Conservation (phyloP, 2,888 invertebrate genomes). For the Chaitophorus viminalis region DNA sequence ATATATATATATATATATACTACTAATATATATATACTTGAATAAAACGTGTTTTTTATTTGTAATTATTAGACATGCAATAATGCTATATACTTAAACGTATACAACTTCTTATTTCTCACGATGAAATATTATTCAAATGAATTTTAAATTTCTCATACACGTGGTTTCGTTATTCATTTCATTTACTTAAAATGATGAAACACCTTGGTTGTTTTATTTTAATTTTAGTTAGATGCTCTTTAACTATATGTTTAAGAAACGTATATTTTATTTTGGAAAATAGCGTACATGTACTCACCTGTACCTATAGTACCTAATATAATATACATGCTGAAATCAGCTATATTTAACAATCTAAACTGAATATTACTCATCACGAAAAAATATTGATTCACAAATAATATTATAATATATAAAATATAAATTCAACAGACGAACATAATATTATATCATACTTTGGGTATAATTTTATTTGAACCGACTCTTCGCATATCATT, state of each 20-base stretch:
- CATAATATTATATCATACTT: too few relatives aligned
- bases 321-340: too few relatives aligned
- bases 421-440: too few relatives aligned
- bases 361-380: too few relatives aligned
- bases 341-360: too few relatives aligned
- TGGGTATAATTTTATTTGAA: too few relatives aligned
- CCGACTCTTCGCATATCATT: too few relatives aligned
- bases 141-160: background rate
- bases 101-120: conserved; percentile 3
- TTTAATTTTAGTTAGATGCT: background rate
- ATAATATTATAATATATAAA: too few relatives aligned
- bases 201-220: background rate
- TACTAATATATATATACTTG: background rate
- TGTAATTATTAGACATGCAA: background rate
- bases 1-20: background rate
- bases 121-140: conserved; percentile 25
- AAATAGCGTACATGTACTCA: too few relatives aligned
- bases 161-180: background rate
- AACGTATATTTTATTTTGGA: too few relatives aligned
- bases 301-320: too few relatives aligned
- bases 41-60: background rate
- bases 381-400: too few relatives aligned
- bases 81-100: background rate
- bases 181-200: conserved; percentile 6
- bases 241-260: background rate